These are phyloP conservation scores for Porites evermanni DNA, from an alignment of 92 coral and sea anemone species.

Conservation along the genomic window DNA sequence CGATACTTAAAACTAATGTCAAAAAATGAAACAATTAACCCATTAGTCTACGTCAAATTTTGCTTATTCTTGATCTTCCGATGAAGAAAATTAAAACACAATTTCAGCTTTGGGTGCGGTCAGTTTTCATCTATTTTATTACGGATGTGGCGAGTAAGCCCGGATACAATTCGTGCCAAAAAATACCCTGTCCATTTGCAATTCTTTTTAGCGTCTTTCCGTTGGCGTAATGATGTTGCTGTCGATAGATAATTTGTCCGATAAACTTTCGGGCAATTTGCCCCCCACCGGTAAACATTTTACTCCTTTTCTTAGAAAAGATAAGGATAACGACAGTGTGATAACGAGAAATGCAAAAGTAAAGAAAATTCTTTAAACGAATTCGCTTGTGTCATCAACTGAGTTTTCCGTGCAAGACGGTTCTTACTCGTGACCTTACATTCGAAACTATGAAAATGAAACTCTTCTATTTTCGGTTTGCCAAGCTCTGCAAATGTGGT, in stretches of 20 bases:
- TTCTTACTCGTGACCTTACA: not conserved
- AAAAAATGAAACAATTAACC: too few species aligned
- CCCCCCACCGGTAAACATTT: conserved; percentile 5
- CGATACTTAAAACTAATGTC: too few species aligned
- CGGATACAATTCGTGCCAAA: not conserved
- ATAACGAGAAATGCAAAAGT: too few species aligned
- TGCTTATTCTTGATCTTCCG: not conserved
- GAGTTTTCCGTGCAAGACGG: not conserved
- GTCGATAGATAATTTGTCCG: conserved; percentile 4
- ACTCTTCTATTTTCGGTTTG: not conserved
- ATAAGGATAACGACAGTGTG: too few species aligned
- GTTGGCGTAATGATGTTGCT: not conserved
- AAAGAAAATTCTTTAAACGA: too few species aligned
- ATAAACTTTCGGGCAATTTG: not conserved
- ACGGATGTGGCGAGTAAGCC: not conserved
- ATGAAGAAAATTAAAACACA: not conserved
- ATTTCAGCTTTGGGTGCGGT: not conserved
- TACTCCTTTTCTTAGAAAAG: too few species aligned
- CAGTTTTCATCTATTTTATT: not conserved
- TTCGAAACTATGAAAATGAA: too few species aligned
- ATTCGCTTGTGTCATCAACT: too few species aligned
- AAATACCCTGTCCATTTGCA: not conserved
- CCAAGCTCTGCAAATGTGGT: not conserved
- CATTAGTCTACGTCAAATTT: too few species aligned
- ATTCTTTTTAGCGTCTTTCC: not conserved